A percentile compares a stretch with the other conserved stretches of the same genome.
Conservation (phyloP, 2,113 vertebrate species). For the Amphiprion ocellaris region DNA sequence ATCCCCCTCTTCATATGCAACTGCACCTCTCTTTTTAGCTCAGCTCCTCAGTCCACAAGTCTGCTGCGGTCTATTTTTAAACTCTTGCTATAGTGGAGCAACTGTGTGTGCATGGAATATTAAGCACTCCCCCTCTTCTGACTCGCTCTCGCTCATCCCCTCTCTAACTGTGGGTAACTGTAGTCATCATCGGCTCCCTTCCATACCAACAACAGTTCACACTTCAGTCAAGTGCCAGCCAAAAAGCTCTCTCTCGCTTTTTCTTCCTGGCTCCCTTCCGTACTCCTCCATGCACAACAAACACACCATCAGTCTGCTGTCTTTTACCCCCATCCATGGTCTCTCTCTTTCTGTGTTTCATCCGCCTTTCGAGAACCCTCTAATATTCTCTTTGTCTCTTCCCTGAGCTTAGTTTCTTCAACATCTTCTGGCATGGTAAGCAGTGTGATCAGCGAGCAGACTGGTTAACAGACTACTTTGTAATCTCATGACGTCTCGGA, state of each 20-base stretch:
- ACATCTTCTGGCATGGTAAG: conserved; percentile 15
- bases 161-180: conserved; percentile 55
- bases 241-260: conserved; percentile 42
- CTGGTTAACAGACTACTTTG: conserved; percentile 43
- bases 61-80: conserved; percentile 78
- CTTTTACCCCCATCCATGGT: background rate
- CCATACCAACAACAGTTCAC: conserved; percentile 41
- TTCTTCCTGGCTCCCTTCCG: conserved; percentile 22
- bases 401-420: conserved; percentile 23
- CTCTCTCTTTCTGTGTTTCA: conserved; percentile 3
- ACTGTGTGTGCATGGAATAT: conserved; percentile 76
- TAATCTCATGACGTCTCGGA: conserved; percentile 40
- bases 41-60: conserved; percentile 60
- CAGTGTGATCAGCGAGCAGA: conserved; percentile 34
- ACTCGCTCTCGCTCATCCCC: conserved; percentile 47
- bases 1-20: conserved; percentile 32
- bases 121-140: conserved; percentile 59
- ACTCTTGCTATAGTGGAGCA: conserved; percentile 72
- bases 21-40: conserved; percentile 60
- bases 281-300: conserved; percentile 11
- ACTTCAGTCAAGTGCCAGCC: conserved; percentile 65
- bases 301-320: conserved; percentile 4
- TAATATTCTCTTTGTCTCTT: conserved; percentile 34
- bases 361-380: conserved; percentile 8
- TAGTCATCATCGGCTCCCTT: conserved; percentile 57